Evolutionary conservation across 2,888 invertebrate genomes (phyloP).

Genomic region (Invenusta paracnida): DNA sequence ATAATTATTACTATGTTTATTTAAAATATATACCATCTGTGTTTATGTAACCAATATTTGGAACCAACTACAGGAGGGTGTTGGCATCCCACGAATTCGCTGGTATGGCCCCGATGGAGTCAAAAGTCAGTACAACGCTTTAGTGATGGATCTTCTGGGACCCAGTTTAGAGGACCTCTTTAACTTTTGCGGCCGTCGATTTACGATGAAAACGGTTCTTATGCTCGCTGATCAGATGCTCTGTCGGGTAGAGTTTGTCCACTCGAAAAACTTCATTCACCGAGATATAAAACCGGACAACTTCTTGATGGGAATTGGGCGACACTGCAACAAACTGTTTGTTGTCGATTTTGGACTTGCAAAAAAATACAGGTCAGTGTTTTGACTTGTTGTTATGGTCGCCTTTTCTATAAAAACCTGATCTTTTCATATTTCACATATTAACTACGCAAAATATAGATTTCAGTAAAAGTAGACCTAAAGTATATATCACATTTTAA

Average conservation of each 20-base stretch:
- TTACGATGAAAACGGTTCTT: neutral
- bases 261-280: neutral
- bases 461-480: too few relatives aligned
- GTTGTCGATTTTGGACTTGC: slow-evolving; percentile 50
- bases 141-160: neutral
- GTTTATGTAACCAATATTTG: too few relatives aligned
- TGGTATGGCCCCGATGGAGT: slow-evolving; percentile 44
- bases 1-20: too few relatives aligned
- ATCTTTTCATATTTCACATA: too few relatives aligned
- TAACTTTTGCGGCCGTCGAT: neutral
- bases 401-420: too few relatives aligned
- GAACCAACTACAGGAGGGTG: slow-evolving; percentile 49
- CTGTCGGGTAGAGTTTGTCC: neutral
- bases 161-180: neutral
- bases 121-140: slow-evolving; percentile 65
- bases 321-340: slow-evolving; percentile 81
- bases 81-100: slow-evolving; percentile 57
- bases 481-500: too few relatives aligned
- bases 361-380: slow-evolving; percentile 62
- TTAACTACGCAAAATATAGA: too few relatives aligned
- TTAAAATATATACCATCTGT: too few relatives aligned
- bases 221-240: slow-evolving; percentile 66
- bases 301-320: slow-evolving; percentile 68
- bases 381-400: too few relatives aligned
- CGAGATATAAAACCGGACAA: slow-evolving; percentile 62